Evolutionary conservation across 1,140 invertebrate species (phyloP), one percentile per base, ranked within the genome.

Genomic region (Homarus americanus): DNA sequence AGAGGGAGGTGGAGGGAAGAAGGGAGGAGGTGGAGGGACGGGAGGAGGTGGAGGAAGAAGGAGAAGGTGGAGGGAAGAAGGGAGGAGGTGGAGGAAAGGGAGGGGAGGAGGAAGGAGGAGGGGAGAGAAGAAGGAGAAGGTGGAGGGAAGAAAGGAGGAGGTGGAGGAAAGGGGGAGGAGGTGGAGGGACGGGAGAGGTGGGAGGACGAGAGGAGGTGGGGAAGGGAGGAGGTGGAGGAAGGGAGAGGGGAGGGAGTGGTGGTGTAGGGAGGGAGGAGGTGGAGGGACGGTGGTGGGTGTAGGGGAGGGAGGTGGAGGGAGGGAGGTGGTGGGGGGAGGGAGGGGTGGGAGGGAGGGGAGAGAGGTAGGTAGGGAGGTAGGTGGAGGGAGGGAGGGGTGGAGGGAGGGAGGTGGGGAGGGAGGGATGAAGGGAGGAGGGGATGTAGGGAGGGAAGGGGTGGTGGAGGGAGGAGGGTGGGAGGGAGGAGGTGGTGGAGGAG

Each of bases 21-120:
- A 24, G 75, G 38, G 12, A 53, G n/a, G 36, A 80, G 78, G 78
- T 53, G n/a, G n/a, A n/a, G n/a, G n/a, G n/a, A n/a, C n/a, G n/a
- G n/a, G n/a, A n/a, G n/a, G n/a, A n/a, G n/a, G 53, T n/a, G 78
- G 28, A 53, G 44, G 41, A 5, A n/a, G 41, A 17, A 75, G n/a
- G 53, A n/a, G n/a, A n/a, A n/a, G n/a, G n/a, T n/a, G n/a, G n/a
- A n/a, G n/a, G n/a, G n/a, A n/a, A n/a, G n/a, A n/a, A n/a, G n/a
- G n/a, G n/a, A n/a, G n/a, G n/a, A n/a, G n/a, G n/a, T n/a, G n/a
- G n/a, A n/a, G n/a, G n/a, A n/a, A n/a, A n/a, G n/a, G n/a, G n/a
- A n/a, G n/a, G n/a, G n/a, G n/a, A n/a, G n/a, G n/a, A n/a, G n/a
- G n/a, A n/a, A n/a, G n/a, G n/a, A n/a, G n/a, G n/a, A n/a, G n/a